These are phyloP conservation scores for Poeciliopsis gracilis DNA, from an alignment of 2,797 vertebrate genomes.

Conservation along the genomic window DNA sequence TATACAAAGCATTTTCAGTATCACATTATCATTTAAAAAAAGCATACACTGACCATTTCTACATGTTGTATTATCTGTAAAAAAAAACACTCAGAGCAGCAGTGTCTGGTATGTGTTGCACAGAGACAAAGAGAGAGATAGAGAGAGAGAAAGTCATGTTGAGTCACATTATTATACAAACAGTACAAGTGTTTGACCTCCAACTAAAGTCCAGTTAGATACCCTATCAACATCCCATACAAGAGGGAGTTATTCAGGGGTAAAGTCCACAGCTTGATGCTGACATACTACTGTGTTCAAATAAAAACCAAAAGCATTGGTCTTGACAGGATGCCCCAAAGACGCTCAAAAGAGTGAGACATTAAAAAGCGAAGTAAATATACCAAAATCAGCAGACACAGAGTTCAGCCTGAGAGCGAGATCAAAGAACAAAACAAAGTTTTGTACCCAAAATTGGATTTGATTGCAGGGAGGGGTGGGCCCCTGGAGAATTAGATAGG, in stretches of 20 bases:
- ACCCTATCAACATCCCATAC: conserved; percentile 43
- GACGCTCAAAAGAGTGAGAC: conserved; percentile 5
- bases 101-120: neutral
- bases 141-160: neutral
- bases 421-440: conserved; percentile 50
- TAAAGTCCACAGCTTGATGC: conserved; percentile 63
- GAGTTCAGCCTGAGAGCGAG: conserved; percentile 26
- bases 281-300: conserved; percentile 30
- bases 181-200: conserved; percentile 41
- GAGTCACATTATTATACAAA: conserved; percentile 36
- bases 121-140: conserved; percentile 3
- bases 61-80: neutral
- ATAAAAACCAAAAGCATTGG: conserved; percentile 38
- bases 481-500: conserved; percentile 54
- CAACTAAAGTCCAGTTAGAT: conserved; percentile 70
- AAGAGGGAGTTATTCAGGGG: conserved; percentile 27
- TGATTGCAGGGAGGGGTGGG: conserved; percentile 56
- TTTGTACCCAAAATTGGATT: conserved; percentile 54
- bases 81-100: neutral
- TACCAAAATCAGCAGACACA: conserved; percentile 24
- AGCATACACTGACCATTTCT: neutral
- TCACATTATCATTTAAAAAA: neutral
- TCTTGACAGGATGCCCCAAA: conserved; percentile 6
- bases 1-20: neutral
- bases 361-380: neutral